These are phyloP conservation scores for Tholera decimalis DNA, from an alignment of 2,888 invertebrate species.

Conservation along the genomic window DNA sequence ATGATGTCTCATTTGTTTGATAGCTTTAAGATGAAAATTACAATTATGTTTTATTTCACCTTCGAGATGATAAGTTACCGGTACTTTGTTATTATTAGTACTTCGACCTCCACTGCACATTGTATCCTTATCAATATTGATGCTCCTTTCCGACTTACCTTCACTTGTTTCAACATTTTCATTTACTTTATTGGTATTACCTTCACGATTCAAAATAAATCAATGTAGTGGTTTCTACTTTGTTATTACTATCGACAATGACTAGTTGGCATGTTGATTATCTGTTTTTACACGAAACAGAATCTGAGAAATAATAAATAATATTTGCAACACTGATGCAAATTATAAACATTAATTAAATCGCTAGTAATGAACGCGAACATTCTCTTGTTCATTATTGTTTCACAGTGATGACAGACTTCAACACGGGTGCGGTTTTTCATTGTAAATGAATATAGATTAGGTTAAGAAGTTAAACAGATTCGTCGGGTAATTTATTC, in stretches of 20 bases:
- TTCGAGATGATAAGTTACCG: slow-evolving; percentile 31
- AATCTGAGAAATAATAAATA: slow-evolving; percentile 34
- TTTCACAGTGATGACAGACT: slow-evolving; percentile 56
- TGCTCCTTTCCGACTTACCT: slow-evolving; percentile 14
- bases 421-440: slow-evolving; percentile 39
- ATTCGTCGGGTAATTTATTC: slow-evolving; percentile 22
- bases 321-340: slow-evolving; percentile 28
- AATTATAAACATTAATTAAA: slow-evolving; percentile 47
- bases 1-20: slow-evolving; percentile 64
- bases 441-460: slow-evolving; percentile 36
- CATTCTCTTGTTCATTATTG: slow-evolving; percentile 50
- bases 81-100: slow-evolving; percentile 37
- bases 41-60: slow-evolving; percentile 48
- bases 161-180: slow-evolving; percentile 2
- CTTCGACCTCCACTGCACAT: slow-evolving; percentile 23
- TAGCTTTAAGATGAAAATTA: slow-evolving; percentile 38
- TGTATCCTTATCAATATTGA: slow-evolving; percentile 8
- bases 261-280: slow-evolving; percentile 12
- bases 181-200: not conserved
- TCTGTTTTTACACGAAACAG: slow-evolving; percentile 5
- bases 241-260: slow-evolving; percentile 8
- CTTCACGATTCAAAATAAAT: not conserved
- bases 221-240: not conserved
- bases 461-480: slow-evolving; percentile 25
- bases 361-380: slow-evolving; percentile 35